Evolutionary conservation across 2,888 invertebrate species (phyloP).

Genomic region (Campoplex nolae): DNA sequence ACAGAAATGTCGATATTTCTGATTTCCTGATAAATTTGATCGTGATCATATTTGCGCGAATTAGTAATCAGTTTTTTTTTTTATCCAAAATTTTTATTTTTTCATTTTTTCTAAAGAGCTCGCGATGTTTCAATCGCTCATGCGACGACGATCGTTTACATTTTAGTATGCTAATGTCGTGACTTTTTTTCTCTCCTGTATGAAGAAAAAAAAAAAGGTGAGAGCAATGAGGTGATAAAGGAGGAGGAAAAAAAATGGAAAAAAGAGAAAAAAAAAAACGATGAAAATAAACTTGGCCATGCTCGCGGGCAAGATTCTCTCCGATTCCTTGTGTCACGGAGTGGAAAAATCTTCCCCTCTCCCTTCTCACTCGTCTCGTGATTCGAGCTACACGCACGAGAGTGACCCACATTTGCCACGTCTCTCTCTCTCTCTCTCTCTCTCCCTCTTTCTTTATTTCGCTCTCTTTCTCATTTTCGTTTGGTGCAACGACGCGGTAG

Average conservation of each 20-base stretch:
- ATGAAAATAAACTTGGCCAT: slow-evolving; percentile 66
- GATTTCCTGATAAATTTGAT: no score
- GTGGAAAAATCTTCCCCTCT: slow-evolving; percentile 47
- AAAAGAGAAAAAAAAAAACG: slow-evolving; percentile 16
- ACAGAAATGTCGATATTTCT: no score
- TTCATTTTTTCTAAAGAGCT: not conserved
- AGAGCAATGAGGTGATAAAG: slow-evolving; percentile 23
- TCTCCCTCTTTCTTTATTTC: not conserved
- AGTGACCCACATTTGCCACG: slow-evolving; percentile 65
- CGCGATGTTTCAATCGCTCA: not conserved
- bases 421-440: slow-evolving; percentile 13
- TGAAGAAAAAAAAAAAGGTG: slow-evolving; percentile 12
- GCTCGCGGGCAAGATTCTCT: slow-evolving; percentile 61
- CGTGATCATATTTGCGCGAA: no score
- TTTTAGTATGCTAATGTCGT: slow-evolving; percentile 20
- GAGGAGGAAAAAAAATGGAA: slow-evolving; percentile 18
- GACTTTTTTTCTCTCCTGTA: slow-evolving; percentile 45
- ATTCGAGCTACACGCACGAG: slow-evolving; percentile 67
- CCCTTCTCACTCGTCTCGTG: slow-evolving; percentile 35
- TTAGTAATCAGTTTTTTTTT: no score
- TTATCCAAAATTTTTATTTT: no score
- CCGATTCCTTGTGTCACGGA: slow-evolving; percentile 47
- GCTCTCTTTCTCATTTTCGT: slow-evolving; percentile 10
- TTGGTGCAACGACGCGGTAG: slow-evolving; percentile 41
- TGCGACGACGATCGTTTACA: not conserved